Evolutionary conservation across 2,797 vertebrate species (phyloP), one percentile per base, ranked within the genome.

Genomic region (Garrulus glandarius): DNA sequence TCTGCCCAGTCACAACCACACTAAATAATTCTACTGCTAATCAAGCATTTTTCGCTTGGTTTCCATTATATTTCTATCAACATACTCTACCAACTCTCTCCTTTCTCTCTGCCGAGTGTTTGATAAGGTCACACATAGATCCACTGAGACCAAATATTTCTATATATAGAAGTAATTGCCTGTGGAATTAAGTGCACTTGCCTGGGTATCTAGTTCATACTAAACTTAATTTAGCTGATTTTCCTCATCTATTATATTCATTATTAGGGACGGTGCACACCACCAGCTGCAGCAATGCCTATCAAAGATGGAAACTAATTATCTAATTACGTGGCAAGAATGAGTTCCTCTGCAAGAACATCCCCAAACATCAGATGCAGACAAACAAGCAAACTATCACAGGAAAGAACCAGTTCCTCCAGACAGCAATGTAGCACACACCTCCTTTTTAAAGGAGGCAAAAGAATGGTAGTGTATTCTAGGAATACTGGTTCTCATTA

Each of bases 131-230:
- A 94, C 11, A 46, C 75, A 57, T 49, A 81, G 50, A 80, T 83
- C 76, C 92, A 87, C 50, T 4, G 89, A 94, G 89, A 95, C 65
- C 75, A 91, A 91, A 91, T 93, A 91, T 81, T 93, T 95, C 95
- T 93, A 93, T 93, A 93, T 91, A 88, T 93, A 96, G 95, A 95
- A 89, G 87, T 90, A 95, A 96, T 93, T 96, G 87, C 94, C 91
- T 69, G 74, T 87, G 89, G 87, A 95, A 95, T 93, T 93, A 95
- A 95, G 83, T 60, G 84, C 95, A 94, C 85, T 91, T 95, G 84
- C 94, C 83, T 93, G 69, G 67, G 60, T 97, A 97, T 96, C 91
- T 96, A 96, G 94, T 96, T 92, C 92, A 96, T 76, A 85, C 87
- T 76, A 86, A 95, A 91, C 68, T 95, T 89, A 97, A 89, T 95